Conservation (phyloP, 1,140 invertebrate species). For the Bombus ignitus region DNA sequence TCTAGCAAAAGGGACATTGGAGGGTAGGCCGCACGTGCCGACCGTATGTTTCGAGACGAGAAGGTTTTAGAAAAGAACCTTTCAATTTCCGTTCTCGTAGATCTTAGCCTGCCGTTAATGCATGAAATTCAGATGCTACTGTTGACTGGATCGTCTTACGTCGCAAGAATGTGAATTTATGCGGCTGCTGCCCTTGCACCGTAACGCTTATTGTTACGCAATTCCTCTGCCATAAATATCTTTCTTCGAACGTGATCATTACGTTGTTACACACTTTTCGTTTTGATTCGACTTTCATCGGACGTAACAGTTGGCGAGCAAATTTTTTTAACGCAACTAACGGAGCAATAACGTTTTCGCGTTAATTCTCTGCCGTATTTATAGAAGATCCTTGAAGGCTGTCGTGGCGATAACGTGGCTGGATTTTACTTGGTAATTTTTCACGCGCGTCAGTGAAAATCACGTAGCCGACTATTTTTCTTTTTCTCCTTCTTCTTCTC, state of each 20-base stretch:
- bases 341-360: conserved; percentile 8
- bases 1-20: conserved; percentile 34
- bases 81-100: conserved; percentile 68
- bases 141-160: background rate
- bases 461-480: conserved; percentile 43
- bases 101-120: background rate
- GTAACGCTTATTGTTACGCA: background rate
- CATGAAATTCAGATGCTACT: background rate
- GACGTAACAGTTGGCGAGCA: background rate
- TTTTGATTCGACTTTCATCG: background rate
- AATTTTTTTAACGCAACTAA: background rate
- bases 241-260: background rate
- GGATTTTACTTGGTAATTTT: conserved; percentile 63
- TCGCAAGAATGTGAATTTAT: background rate
- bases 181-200: background rate
- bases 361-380: conserved; percentile 29
- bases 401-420: conserved; percentile 29
- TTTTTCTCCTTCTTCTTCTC: background rate
- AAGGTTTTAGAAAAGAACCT: conserved; percentile 38
- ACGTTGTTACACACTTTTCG: background rate
- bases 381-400: conserved; percentile 31
- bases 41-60: conserved; percentile 73
- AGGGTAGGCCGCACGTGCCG: conserved; percentile 74
- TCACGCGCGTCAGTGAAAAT: conserved; percentile 61
- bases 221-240: background rate